Base-by-base conservation (phyloP, 2,113 vertebrate genomes). In the Platichthys stellatus region DNA sequence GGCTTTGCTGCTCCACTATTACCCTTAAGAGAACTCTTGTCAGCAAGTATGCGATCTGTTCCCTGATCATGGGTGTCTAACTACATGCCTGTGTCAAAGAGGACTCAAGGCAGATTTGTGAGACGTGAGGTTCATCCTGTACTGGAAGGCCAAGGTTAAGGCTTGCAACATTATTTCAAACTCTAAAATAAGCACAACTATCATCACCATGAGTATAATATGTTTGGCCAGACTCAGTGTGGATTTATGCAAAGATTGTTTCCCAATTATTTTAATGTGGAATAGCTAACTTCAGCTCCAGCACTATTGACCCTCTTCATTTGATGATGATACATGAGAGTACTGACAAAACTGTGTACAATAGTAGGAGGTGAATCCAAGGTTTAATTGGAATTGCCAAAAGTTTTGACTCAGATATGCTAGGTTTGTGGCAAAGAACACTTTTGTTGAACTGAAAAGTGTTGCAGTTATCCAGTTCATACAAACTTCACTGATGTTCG, bases 11-110 rank as follows among this genome's bases (percentile, higher is more conserved):
- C 80, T 70, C 62, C 45, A 78, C 81, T 68, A 78, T 80, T 80
- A 84, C 78, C 89, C 82, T 80, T 86, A 81, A 89, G 78, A 86
- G 71, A 86, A 70, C 75, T 54, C 84, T 49, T 80, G 86, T 89
- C 88, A 87, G 82, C 67, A 63, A 58, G 72, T 73, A 68, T 78
- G 64, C 70, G 85, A 89, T 87, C 75, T 78, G 80, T 71, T 86
- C 62, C 62, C 51, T 43, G 80, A 85, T 85, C 73, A 57, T 76
- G 64, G 67, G 62, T 80, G 76, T 82, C 76, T 61, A 78, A 82
- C 51, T 47, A 71, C 65, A 63, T 56, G 45, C 66, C 51, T 78
- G 82, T 65, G 83, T 79, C 62, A 69, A 28, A 64, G 5, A 62
- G 28, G 58, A 72, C 61, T 69, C 26, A 59, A 35, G 47, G 67